Percentiles rank a stretch among this genome's conserved stretches.
phyloP scores from a whole-genome alignment of 2,888 invertebrate species.

The Melangyna quadrimaculata region DNA sequence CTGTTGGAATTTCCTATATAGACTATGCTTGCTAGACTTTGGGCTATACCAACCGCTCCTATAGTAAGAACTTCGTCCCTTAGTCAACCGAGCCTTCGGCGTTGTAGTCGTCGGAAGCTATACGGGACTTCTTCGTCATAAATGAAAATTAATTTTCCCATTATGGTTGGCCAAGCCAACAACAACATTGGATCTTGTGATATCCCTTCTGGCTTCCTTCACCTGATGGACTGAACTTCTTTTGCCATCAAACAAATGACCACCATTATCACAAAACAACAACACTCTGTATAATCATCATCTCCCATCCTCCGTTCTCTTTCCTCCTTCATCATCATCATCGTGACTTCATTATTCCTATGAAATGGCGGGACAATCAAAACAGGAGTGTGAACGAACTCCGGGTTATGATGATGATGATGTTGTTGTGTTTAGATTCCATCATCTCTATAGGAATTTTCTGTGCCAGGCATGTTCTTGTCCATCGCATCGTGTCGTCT shows the following conservation, averaged over 20 bases:
- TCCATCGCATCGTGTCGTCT: neutral
- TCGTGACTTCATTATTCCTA: slow-evolving; percentile 59
- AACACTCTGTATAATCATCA: neutral
- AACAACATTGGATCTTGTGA: slow-evolving; percentile 31
- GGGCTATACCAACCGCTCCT: neutral
- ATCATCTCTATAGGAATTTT: slow-evolving; percentile 40
- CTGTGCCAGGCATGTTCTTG: neutral
- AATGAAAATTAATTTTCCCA: slow-evolving; percentile 70
- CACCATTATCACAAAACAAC: slow-evolving; percentile 50
- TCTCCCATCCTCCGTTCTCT: neutral
- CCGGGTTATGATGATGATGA: slow-evolving; percentile 7
- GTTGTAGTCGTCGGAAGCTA: neutral
- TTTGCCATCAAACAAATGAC: slow-evolving; percentile 51
- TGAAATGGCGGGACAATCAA: slow-evolving; percentile 3
- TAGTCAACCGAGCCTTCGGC: neutral
- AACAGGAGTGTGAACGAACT: slow-evolving; percentile 56
- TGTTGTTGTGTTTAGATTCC: slow-evolving; percentile 45
- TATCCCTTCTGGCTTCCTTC: slow-evolving; percentile 37
- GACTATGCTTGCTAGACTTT: neutral
- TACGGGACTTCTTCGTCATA: slow-evolving; percentile 27
- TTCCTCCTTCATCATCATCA: slow-evolving; percentile 52
- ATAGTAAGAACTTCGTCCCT: neutral
- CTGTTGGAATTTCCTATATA: slow-evolving; percentile 15
- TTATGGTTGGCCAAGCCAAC: slow-evolving; percentile 50
- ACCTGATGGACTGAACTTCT: slow-evolving; percentile 9